Evolutionary conservation across 2,797 vertebrate genomes (phyloP).

Genomic region (Falco biarmicus): DNA sequence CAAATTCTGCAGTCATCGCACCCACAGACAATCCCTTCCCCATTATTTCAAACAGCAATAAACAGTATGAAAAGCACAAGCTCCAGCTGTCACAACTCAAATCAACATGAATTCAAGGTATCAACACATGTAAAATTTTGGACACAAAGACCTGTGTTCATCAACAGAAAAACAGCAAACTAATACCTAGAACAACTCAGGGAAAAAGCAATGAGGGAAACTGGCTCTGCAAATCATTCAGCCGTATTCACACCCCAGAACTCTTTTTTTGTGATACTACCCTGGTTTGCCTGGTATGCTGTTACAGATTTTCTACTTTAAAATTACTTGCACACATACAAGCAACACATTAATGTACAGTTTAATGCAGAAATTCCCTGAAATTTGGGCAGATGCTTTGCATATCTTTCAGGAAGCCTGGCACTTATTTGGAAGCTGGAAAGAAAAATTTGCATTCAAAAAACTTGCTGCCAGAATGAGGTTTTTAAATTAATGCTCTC

Average conservation of each 20-base stretch:
- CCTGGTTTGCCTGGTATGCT: not conserved
- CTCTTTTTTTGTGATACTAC: not conserved
- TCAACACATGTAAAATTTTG: not conserved
- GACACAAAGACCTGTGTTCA: not conserved
- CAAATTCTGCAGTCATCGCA: not conserved
- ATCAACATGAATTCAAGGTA: not conserved
- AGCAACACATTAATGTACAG: not conserved
- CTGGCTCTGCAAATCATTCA: not conserved
- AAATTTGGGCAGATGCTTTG: not conserved
- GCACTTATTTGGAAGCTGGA: not conserved
- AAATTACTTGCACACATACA: not conserved
- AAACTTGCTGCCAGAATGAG: not conserved
- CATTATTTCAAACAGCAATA: not conserved
- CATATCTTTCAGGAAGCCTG: not conserved
- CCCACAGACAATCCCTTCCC: not conserved
- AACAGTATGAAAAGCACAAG: not conserved
- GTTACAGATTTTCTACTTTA: not conserved
- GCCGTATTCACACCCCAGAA: not conserved
- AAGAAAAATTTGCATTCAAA: not conserved
- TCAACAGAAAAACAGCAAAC: not conserved
- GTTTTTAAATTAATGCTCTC: not conserved
- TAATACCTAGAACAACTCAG: not conserved
- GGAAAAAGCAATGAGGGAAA: not conserved
- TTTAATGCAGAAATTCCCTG: not conserved
- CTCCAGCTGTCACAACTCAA: not conserved